Base-by-base conservation (phyloP, 2,888 invertebrate species). In the Synanthedon vespiformis region DNA sequence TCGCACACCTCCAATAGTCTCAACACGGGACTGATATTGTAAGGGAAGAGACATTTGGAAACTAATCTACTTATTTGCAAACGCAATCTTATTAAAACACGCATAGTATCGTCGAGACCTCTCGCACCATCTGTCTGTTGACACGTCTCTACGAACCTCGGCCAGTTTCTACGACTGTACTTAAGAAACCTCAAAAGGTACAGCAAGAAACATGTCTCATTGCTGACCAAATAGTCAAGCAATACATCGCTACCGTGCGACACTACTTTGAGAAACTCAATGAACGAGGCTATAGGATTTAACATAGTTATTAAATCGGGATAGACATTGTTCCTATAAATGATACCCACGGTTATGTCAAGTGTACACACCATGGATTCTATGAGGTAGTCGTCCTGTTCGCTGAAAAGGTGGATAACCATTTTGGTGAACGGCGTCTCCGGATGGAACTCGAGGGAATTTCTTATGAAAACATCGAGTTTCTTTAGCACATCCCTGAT, bases 281-380 rank as follows among this genome's bases (percentile, higher is more conserved):
- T 90, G 66, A 96, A 95, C n/a, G 95, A 95, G 52, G 92, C 90
- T 53, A 94, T 92, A 0, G 96, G 96, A 82, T 95, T 95, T 51
- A 96, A 82, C 91, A 94, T 94, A 4, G 92, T 90, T 62, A 94
- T 91, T 60, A 95, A 85, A 76, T 94, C 94, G 2, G 94, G 93
- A 63, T 93, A 93, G 55, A 94, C 91, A 0, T 93, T 92, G 67
- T 94, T 94, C 51, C 94, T 90, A 70, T 94, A 94, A 27, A 94
- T 94, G 54, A 96, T 92, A 47, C 95, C 95, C 22, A 94, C 92
- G 0, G 94, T 95, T 49, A 96, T 95, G 75, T 96, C 96, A 51
- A 96, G 79, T 41, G 95, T 94, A 74, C 96, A 96, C 6, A 96
- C 94, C 95, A 96, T 95, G 3, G 95, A 93, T 84, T 96, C 96